These are phyloP conservation scores for Chromoteleia sp. DNA, from an alignment of 2,888 invertebrate genomes.

Conservation along the genomic window DNA sequence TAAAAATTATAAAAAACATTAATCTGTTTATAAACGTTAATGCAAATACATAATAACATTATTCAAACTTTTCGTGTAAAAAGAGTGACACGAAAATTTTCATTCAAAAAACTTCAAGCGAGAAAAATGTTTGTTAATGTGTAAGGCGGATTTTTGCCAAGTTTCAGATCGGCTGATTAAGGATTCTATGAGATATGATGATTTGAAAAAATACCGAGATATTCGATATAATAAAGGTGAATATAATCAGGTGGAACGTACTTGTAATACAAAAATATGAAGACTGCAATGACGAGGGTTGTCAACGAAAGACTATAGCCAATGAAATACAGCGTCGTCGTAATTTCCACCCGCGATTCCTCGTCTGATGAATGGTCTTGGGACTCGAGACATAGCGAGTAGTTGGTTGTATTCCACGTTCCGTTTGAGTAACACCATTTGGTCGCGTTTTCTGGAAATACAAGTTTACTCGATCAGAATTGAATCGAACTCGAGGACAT, in stretches of 20 bases:
- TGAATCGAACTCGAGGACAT: no score
- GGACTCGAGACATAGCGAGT: conserved; percentile 89
- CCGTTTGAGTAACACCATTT: conserved; percentile 91
- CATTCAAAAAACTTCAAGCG: no score
- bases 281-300: conserved; percentile 92
- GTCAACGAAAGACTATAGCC: conserved; percentile 94
- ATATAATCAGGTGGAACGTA: conserved; percentile 86
- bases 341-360: conserved; percentile 88
- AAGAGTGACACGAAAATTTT: no score
- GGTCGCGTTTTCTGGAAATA: conserved; percentile 92
- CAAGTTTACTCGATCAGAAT: conserved; percentile 46
- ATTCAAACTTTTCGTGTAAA: no score
- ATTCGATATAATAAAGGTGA: conserved; percentile 5
- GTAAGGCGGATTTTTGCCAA: no score
- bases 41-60: no score
- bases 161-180: no score
- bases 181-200: no score
- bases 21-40: no score
- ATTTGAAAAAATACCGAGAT: conserved; percentile 25
- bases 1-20: no score
- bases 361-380: conserved; percentile 84
- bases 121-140: no score
- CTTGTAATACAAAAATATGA: conserved; percentile 96
- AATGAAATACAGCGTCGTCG: conserved; percentile 92
- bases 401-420: conserved; percentile 93